phyloP scores from a whole-genome alignment of 2,888 invertebrate genomes.

The Limnephilus lunatus region DNA sequence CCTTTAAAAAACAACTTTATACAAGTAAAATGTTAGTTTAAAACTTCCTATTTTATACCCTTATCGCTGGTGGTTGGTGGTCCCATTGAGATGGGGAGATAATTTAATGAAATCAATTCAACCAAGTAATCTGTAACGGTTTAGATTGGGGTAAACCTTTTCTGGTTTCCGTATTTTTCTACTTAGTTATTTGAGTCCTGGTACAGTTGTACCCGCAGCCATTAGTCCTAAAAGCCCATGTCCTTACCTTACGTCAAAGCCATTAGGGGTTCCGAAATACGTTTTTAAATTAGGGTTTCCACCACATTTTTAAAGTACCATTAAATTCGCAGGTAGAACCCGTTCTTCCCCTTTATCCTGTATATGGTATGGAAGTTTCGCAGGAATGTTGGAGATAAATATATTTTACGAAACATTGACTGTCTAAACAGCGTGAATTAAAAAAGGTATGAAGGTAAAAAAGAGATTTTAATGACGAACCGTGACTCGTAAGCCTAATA shows the following conservation, averaged over 20 bases:
- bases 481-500: background rate
- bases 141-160: slow-evolving; percentile 11
- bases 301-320: slow-evolving; percentile 51
- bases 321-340: slow-evolving; percentile 36
- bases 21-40: background rate
- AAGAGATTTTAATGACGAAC: background rate
- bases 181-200: slow-evolving; percentile 26
- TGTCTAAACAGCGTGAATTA: slow-evolving; percentile 49
- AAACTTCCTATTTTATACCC: background rate
- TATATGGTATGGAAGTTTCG: background rate
- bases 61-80: background rate
- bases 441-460: background rate
- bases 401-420: slow-evolving; percentile 63
- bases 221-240: slow-evolving; percentile 39
- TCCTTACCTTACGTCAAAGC: slow-evolving; percentile 14
- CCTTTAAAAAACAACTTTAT: background rate
- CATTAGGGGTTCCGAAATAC: slow-evolving; percentile 28
- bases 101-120: background rate
- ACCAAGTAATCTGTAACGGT: background rate
- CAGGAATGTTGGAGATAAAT: slow-evolving; percentile 43
- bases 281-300: slow-evolving; percentile 52
- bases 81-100: background rate
- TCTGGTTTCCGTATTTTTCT: background rate
- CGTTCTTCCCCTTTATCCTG: background rate
- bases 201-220: slow-evolving; percentile 12